Conservation (phyloP, 2,113 vertebrate genomes). For the Sporophila hypoxantha region DNA sequence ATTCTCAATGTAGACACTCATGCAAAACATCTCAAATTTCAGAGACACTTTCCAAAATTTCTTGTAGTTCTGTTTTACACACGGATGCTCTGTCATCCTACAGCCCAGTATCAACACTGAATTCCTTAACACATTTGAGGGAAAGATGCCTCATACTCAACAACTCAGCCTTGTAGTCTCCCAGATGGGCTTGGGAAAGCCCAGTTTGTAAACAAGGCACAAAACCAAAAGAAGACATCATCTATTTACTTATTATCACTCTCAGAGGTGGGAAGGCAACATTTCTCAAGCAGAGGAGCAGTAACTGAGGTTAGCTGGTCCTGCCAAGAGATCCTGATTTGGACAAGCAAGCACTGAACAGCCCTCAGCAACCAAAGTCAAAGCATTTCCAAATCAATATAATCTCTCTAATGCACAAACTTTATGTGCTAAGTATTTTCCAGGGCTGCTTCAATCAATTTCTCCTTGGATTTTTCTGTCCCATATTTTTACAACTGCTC, state of each 20-base stretch:
- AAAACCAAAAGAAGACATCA: not conserved
- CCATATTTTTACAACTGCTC: not conserved
- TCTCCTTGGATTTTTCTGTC: not conserved
- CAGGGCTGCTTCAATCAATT: not conserved
- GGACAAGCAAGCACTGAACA: not conserved
- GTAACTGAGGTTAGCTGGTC: not conserved
- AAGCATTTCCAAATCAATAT: not conserved
- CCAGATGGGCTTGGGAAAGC: not conserved
- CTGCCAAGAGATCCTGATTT: not conserved
- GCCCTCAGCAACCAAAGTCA: not conserved
- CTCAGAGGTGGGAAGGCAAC: not conserved
- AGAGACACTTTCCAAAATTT: not conserved
- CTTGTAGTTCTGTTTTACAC: not conserved
- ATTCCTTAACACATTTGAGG: not conserved
- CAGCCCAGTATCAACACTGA: not conserved
- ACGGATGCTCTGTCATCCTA: not conserved
- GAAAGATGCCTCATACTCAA: not conserved
- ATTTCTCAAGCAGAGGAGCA: not conserved
- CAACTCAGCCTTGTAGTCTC: not conserved
- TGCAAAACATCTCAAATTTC: not conserved
- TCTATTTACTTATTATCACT: not conserved
- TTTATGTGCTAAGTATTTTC: not conserved
- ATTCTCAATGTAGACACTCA: not conserved
- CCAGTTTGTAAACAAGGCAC: not conserved
- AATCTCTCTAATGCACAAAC: conserved; percentile 5